phyloP scores from a whole-genome alignment of 2,888 invertebrate species.

The Timema cristinae region DNA sequence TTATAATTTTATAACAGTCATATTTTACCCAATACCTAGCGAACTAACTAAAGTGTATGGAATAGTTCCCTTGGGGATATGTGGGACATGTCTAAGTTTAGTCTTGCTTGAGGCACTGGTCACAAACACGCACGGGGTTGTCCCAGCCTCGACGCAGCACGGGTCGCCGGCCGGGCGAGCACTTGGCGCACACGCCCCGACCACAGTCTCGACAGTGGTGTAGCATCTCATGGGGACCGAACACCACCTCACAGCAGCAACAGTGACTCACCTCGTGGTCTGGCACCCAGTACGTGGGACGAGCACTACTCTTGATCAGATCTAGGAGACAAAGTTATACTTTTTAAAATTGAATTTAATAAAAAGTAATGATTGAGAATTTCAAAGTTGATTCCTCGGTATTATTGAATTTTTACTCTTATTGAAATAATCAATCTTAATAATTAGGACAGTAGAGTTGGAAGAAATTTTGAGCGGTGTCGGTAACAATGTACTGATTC shows the following conservation, averaged over 20 bases:
- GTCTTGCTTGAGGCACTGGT: conserved; percentile 33
- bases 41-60: neutral
- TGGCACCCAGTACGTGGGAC: conserved; percentile 77
- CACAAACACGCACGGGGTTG: conserved; percentile 48
- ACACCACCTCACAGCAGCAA: conserved; percentile 58
- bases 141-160: conserved; percentile 50
- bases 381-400: too few relatives aligned
- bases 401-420: too few relatives aligned
- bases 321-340: conserved; percentile 40
- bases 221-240: conserved; percentile 41
- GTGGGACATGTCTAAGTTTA: conserved; percentile 9
- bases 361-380: too few relatives aligned
- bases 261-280: conserved; percentile 66
- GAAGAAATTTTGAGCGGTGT: too few relatives aligned
- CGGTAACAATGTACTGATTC: too few relatives aligned
- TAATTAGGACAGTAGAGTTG: too few relatives aligned
- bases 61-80: too few relatives aligned
- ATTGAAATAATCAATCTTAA: too few relatives aligned
- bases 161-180: conserved; percentile 43
- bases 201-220: conserved; percentile 74
- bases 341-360: too few relatives aligned
- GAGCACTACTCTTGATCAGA: conserved; percentile 67
- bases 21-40: neutral
- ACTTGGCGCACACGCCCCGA: conserved; percentile 60
- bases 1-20: too few relatives aligned